Evolutionary conservation across 2,113 vertebrate genomes (phyloP).

Genomic region (Dasyprocta punctata): DNA sequence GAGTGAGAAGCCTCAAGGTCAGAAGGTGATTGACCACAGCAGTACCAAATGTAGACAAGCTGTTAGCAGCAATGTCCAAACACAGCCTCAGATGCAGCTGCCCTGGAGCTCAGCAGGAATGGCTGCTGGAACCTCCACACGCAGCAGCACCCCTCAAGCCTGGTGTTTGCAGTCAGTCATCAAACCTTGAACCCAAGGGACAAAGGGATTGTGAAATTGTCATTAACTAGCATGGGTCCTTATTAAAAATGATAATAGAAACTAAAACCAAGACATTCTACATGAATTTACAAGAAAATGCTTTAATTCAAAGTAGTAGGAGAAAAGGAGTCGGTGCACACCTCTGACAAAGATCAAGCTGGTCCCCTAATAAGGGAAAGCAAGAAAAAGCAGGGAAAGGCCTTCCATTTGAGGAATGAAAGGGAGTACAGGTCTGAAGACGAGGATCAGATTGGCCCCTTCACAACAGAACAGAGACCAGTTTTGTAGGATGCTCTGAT

Average conservation of each 20-base stretch:
- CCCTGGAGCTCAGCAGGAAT: background rate
- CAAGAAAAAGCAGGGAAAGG: background rate
- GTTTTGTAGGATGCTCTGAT: background rate
- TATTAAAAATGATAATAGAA: background rate
- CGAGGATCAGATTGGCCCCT: background rate
- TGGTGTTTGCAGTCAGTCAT: background rate
- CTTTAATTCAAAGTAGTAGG: background rate
- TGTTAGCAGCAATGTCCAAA: background rate
- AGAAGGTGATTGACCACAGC: background rate
- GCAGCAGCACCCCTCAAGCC: accelerated
- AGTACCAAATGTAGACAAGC: background rate
- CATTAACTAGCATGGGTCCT: background rate
- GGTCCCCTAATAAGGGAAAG: background rate
- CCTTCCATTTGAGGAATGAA: background rate
- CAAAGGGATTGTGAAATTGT: background rate
- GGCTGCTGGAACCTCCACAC: background rate
- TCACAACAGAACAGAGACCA: background rate
- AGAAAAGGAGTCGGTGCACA: background rate
- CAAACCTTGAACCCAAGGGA: background rate
- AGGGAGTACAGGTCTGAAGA: background rate
- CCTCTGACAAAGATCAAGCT: background rate
- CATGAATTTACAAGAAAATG: background rate
- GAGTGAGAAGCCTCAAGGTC: background rate
- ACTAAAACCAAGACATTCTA: background rate
- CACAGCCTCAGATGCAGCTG: too few relatives aligned